Conservation (phyloP, 2,113 vertebrate genomes). For the Malurus melanocephalus region DNA sequence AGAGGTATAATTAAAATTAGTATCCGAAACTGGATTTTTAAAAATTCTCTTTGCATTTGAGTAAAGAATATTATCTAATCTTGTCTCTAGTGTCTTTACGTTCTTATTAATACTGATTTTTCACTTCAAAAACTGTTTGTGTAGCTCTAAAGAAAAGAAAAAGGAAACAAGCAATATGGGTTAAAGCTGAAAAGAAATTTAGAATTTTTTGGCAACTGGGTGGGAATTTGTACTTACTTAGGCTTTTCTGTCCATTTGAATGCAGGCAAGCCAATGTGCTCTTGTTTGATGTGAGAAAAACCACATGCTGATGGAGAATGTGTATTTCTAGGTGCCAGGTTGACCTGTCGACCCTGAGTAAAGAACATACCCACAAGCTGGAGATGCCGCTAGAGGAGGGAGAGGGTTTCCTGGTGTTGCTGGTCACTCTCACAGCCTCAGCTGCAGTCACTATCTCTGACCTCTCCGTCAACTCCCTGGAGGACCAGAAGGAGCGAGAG, state of each 20-base stretch:
- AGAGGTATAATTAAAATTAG: background rate
- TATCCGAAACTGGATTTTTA: background rate
- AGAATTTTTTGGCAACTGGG: background rate
- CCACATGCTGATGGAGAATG: conserved; percentile 44
- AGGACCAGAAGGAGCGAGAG: conserved; percentile 86
- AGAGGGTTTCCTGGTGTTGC: conserved; percentile 85
- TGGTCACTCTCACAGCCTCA: conserved; percentile 95
- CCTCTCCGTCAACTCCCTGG: conserved; percentile 84
- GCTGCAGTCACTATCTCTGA: conserved; percentile 90
- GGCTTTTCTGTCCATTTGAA: background rate
- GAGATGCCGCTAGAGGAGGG: conserved; percentile 88
- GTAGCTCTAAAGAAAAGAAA: background rate
- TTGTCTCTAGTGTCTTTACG: fast-evolving
- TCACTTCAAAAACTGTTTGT: background rate
- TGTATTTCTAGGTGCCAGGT: conserved; percentile 87
- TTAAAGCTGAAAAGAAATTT: background rate
- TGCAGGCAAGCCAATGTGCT: background rate
- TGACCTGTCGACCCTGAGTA: conserved; percentile 86
- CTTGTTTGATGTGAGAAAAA: background rate
- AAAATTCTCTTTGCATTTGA: fast-evolving
- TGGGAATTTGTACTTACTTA: background rate
- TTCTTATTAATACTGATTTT: background rate
- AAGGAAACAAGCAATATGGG: background rate
- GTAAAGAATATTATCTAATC: background rate
- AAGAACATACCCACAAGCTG: conserved; percentile 93